These are phyloP conservation scores for Notarius quadriscutis DNA, from an alignment of 2,113 vertebrate genomes.

Conservation along the genomic window DNA sequence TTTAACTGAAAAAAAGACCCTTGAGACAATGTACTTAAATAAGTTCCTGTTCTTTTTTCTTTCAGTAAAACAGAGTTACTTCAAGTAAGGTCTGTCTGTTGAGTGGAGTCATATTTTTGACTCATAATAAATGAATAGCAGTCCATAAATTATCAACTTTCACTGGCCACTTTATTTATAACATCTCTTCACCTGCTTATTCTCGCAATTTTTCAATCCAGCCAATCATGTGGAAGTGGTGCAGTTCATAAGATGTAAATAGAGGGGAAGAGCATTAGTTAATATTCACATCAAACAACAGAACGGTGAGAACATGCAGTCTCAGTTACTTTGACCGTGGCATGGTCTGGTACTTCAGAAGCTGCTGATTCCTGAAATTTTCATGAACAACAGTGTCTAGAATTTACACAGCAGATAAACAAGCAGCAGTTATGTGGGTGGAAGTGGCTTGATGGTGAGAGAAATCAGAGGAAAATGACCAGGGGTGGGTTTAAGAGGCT, in stretches of 20 bases:
- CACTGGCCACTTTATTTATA: not conserved
- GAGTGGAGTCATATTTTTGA: too few species aligned
- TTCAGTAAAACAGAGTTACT: not conserved
- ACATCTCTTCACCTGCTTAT: not conserved
- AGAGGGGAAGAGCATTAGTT: not conserved
- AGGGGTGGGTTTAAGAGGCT: too few species aligned
- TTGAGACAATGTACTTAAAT: not conserved
- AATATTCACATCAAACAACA: not conserved
- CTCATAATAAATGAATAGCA: not conserved
- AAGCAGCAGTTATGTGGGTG: too few species aligned
- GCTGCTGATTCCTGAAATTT: not conserved
- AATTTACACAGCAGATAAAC: too few species aligned
- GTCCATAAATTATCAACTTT: not conserved
- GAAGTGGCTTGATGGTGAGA: too few species aligned
- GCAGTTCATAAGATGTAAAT: not conserved
- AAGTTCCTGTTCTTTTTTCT: not conserved
- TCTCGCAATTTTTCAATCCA: not conserved
- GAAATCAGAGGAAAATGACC: too few species aligned
- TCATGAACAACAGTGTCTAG: not conserved
- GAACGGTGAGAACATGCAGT: not conserved
- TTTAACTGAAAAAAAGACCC: too few species aligned
- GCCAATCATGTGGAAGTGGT: not conserved
- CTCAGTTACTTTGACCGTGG: not conserved
- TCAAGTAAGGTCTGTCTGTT: too few species aligned
- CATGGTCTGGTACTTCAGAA: not conserved